phyloP scores from a whole-genome alignment of 2,888 invertebrate species.

The Scotopteryx bipunctaria region DNA sequence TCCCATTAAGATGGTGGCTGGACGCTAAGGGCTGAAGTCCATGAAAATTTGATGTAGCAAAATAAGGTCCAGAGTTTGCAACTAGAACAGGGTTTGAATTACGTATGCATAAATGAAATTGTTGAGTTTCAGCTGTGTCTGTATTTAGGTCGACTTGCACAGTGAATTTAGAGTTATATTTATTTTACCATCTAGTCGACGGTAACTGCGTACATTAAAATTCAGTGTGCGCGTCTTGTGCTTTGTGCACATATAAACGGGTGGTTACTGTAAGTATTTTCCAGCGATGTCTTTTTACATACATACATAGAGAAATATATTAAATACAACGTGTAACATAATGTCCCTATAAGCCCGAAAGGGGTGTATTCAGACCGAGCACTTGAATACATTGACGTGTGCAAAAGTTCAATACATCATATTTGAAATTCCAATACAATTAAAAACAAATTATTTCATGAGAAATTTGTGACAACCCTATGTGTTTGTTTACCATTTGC shows the following conservation, averaged over 20 bases:
- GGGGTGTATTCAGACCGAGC: no score
- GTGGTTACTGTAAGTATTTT: no score
- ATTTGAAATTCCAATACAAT: no score
- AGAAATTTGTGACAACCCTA: no score
- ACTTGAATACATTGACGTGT: no score
- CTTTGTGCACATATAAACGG: not conserved
- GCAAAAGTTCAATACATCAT: no score
- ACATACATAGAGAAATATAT: no score
- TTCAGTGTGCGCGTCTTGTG: not conserved
- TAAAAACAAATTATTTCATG: no score
- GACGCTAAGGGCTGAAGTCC: constrained; percentile 27
- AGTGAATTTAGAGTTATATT: constrained; percentile 1
- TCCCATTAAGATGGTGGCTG: constrained; percentile 25
- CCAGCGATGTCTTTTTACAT: no score
- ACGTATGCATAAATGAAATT: constrained; percentile 32
- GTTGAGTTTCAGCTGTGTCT: constrained; percentile 23
- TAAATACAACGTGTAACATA: no score
- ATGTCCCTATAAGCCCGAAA: no score
- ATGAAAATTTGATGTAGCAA: constrained; percentile 37
- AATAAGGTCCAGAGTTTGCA: constrained; percentile 33
- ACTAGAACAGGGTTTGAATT: constrained; percentile 32
- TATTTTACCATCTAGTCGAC: not conserved
- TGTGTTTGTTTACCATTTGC: no score
- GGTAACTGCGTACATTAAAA: not conserved
- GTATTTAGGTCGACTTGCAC: constrained; percentile 12